These are phyloP conservation scores for Muraenolepis orangiensis DNA, from an alignment of 2,797 vertebrate species.

Conservation along the genomic window DNA sequence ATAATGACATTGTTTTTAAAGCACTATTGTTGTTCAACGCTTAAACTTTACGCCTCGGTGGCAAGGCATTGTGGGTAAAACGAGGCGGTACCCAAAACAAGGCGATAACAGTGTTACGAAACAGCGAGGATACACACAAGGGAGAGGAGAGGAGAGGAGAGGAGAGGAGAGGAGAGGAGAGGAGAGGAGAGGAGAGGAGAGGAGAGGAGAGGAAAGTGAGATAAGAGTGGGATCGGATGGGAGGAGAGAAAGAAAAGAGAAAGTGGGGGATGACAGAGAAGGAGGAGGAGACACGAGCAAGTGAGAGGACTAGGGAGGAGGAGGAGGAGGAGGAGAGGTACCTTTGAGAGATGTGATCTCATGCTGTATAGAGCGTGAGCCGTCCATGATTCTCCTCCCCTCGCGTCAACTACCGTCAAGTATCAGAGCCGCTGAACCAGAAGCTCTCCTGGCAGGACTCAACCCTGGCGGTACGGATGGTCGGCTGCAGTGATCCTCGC, in stretches of 20 bases:
- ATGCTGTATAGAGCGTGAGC: constrained; percentile 82
- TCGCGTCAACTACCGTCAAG: background rate
- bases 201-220: background rate
- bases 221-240: background rate
- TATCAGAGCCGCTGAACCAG: too few relatives aligned
- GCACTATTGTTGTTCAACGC: background rate
- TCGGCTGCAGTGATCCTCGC: background rate
- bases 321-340: constrained; percentile 41
- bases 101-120: constrained; percentile 8
- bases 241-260: background rate
- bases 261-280: constrained; percentile 9
- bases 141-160: constrained; percentile 16
- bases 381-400: constrained; percentile 69
- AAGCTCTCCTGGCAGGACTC: too few relatives aligned
- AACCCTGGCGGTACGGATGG: background rate
- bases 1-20: background rate
- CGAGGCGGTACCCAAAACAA: constrained; percentile 37
- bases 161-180: background rate
- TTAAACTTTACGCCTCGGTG: constrained; percentile 17
- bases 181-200: background rate
- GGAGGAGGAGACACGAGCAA: constrained; percentile 15
- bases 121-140: background rate
- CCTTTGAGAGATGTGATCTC: constrained; percentile 89
- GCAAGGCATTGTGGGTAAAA: constrained; percentile 45
- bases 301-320: background rate